Conservation (phyloP, 1,140 invertebrate genomes). For the Eupeodes corollae region DNA sequence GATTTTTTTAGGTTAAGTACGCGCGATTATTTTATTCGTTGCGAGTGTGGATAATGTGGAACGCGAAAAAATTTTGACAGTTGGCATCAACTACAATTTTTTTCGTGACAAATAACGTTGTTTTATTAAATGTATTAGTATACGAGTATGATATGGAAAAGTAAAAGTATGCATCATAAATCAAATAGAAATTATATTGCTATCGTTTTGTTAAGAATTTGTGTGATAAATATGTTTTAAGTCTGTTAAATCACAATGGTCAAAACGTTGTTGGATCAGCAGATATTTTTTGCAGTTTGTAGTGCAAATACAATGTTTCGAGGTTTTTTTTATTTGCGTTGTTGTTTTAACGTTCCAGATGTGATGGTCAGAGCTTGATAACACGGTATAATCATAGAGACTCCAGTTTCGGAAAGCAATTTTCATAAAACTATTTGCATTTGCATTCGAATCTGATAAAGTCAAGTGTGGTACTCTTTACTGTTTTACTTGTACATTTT, state of each 20-base stretch:
- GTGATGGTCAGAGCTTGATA: constrained; percentile 21
- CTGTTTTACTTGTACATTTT: constrained; percentile 12
- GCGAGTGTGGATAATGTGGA: too few species aligned
- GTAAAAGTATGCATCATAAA: too few species aligned
- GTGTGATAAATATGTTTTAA: constrained; percentile 3
- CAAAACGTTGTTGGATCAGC: constrained; percentile 13
- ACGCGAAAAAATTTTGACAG: too few species aligned
- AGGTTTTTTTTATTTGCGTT: constrained; percentile 21
- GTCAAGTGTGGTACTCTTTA: constrained; percentile 9
- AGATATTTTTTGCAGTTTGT: constrained; percentile 10
- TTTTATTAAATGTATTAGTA: too few species aligned
- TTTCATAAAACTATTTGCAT: constrained; percentile 7
- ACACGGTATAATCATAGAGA: constrained; percentile 29
- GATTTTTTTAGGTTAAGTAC: too few species aligned
- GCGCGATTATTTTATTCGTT: too few species aligned
- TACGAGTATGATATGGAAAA: too few species aligned
- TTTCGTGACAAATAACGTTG: too few species aligned
- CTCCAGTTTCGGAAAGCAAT: constrained; percentile 32
- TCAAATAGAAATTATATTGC: too few species aligned
- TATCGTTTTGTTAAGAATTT: too few species aligned
- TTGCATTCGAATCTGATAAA: constrained; percentile 1
- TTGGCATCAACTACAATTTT: too few species aligned
- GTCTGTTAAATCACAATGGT: constrained; percentile 18
- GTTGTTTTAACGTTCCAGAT: constrained; percentile 26
- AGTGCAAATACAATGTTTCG: constrained; percentile 18